phyloP scores from a whole-genome alignment of 2,888 invertebrate species.

The Axea sp. region DNA sequence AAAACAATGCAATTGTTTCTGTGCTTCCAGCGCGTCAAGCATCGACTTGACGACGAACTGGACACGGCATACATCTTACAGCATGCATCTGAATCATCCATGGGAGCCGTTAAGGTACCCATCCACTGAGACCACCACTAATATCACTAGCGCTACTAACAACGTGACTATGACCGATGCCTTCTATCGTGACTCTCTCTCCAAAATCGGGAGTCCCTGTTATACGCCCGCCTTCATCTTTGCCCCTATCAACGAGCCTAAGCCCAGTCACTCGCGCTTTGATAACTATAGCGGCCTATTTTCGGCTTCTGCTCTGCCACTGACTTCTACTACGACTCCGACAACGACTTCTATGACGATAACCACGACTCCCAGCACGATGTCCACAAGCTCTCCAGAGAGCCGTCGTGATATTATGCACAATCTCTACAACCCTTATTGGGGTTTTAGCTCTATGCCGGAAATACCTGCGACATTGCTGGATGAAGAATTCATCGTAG shows the following conservation, averaged over 20 bases:
- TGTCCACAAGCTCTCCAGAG: constrained; percentile 69
- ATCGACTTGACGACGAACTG: constrained; percentile 73
- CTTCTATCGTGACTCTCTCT: constrained; percentile 66
- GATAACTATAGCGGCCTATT: constrained; percentile 38
- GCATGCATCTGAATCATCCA: constrained; percentile 74
- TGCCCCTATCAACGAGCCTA: constrained; percentile 32
- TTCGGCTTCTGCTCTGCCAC: constrained; percentile 65
- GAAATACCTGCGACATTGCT: constrained; percentile 74
- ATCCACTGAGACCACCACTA: constrained; percentile 52
- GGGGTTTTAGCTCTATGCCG: constrained; percentile 78
- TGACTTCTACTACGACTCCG: constrained; percentile 67
- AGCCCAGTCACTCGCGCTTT: constrained; percentile 51
- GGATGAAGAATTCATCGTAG: constrained; percentile 77
- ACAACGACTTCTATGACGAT: constrained; percentile 67
- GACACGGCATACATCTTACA: constrained; percentile 75
- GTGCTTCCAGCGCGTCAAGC: constrained; percentile 73
- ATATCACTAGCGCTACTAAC: constrained; percentile 66
- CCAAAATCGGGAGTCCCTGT: constrained; percentile 63
- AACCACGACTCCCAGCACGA: constrained; percentile 64
- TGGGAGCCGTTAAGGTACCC: constrained; percentile 72
- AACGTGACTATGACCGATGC: constrained; percentile 67
- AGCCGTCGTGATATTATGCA: constrained; percentile 68
- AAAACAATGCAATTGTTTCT: constrained; percentile 26
- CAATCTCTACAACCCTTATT: constrained; percentile 74
- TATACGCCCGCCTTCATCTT: constrained; percentile 65